Conservation (phyloP, 2,113 vertebrate species). For the Columba livia region DNA sequence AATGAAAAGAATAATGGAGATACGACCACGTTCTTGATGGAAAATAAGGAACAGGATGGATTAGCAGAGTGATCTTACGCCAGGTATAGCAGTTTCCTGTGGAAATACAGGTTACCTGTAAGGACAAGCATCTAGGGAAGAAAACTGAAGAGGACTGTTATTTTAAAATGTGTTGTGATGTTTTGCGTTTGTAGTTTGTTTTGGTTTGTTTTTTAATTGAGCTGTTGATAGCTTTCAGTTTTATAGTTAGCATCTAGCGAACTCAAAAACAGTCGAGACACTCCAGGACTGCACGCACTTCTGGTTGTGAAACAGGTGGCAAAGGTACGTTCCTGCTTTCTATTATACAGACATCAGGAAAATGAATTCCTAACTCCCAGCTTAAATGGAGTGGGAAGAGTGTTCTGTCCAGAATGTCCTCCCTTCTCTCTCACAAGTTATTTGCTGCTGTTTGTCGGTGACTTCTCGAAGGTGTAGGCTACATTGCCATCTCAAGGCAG, state of each 20-base stretch:
- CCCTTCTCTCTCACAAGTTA: not conserved
- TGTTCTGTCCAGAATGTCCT: not conserved
- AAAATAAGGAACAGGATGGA: conserved; percentile 10
- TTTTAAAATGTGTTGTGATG: not conserved
- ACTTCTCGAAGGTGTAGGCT: not conserved
- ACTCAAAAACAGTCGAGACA: not conserved
- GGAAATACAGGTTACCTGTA: not conserved
- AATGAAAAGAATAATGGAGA: conserved; percentile 32
- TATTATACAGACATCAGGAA: not conserved
- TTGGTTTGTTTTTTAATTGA: not conserved
- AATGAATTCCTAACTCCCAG: not conserved
- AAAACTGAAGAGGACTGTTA: not conserved
- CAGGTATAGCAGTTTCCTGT: not conserved
- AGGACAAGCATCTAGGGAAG: not conserved
- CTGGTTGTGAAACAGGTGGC: not conserved
- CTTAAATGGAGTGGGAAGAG: not conserved
- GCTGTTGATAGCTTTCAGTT: conserved; percentile 27
- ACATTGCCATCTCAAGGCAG: not conserved
- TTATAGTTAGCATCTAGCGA: not conserved
- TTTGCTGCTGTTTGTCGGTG: not conserved
- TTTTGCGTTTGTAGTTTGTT: not conserved
- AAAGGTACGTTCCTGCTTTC: not conserved
- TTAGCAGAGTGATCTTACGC: not conserved
- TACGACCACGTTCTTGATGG: conserved; percentile 56
- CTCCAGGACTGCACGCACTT: not conserved